Evolutionary conservation across 1,140 invertebrate species (phyloP), one percentile per base, ranked within the genome.

Genomic region (Notospermus geniculatus): DNA sequence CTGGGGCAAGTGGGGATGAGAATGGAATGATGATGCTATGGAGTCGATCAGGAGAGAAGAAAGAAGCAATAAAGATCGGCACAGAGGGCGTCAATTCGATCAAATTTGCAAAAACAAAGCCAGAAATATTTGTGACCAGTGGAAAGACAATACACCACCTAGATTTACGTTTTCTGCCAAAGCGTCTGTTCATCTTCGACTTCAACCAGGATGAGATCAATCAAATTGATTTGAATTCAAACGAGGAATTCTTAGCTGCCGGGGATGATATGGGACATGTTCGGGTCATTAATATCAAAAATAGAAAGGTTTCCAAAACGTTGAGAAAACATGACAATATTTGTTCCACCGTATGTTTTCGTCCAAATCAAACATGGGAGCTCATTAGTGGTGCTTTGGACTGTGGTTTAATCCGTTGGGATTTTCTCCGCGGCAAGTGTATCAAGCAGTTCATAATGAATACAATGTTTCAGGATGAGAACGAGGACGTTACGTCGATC

Each of bases 291-390:
- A 70, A 72, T 41, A 45, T 77, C 15, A 55, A 65, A 15, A 71
- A 76, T 27, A 71, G 68, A 32, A 71, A 72, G 53, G 45, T 77
- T 0, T 75, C 65, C 43, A 79, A 76, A 66, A 77, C 74, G 15
- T 62, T 79, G 2, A 57, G 74, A 30, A 77, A 77, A 58, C 77
- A 79, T 62, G 72, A 75, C 39, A 79, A 77, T 52, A 79, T 79
- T 27, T 79, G 77, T 62, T 70, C 77, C 5, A 71, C 73, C 28
- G 71, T 71, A 29, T 60, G 64, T 59, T 79, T 79, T 52, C 68
- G 73, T 19, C 63, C 68, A 9, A 60, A 63, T 13, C 69, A 68
- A 55, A 71, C 70, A 27, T 74, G 71, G 74, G 74, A 77, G 45
- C 41, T 79, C 11, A 56, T 77, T 19, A 73, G 67, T 36, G 75